phyloP scores from a whole-genome alignment of 2,113 vertebrate genomes.

The Datnioides undecimradiatus region DNA sequence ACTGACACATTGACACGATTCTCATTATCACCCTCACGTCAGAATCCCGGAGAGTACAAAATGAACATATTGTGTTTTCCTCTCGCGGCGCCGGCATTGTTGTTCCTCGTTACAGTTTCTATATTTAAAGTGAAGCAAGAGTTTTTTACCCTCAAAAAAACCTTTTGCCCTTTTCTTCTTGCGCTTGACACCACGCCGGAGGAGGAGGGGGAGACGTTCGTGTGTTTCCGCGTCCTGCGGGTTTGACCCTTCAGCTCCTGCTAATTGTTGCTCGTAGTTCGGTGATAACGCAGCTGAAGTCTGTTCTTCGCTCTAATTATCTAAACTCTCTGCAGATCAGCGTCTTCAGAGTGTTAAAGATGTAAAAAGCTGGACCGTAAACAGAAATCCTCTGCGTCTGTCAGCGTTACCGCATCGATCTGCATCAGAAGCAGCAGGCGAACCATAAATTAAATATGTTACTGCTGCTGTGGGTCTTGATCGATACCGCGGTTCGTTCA shows the following conservation, averaged over 20 bases:
- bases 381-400: not conserved
- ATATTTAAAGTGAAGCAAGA: no score
- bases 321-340: not conserved
- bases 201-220: not conserved
- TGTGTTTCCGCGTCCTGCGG: not conserved
- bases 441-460: slow-evolving; percentile 23
- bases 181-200: no score
- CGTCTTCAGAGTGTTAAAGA: no score
- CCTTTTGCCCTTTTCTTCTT: not conserved
- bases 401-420: not conserved
- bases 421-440: not conserved
- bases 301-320: not conserved
- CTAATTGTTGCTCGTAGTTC: no score
- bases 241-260: not conserved
- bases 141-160: not conserved
- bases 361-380: not conserved
- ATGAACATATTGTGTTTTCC: not conserved
- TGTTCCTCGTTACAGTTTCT: not conserved
- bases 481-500: slow-evolving; percentile 21
- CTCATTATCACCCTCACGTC: slow-evolving; percentile 24
- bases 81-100: not conserved
- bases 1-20: not conserved
- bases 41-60: not conserved
- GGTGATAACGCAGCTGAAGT: not conserved
- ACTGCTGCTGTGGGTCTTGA: not conserved